Conservation (phyloP, 1,140 invertebrate genomes). For the Meteorus sp. region DNA sequence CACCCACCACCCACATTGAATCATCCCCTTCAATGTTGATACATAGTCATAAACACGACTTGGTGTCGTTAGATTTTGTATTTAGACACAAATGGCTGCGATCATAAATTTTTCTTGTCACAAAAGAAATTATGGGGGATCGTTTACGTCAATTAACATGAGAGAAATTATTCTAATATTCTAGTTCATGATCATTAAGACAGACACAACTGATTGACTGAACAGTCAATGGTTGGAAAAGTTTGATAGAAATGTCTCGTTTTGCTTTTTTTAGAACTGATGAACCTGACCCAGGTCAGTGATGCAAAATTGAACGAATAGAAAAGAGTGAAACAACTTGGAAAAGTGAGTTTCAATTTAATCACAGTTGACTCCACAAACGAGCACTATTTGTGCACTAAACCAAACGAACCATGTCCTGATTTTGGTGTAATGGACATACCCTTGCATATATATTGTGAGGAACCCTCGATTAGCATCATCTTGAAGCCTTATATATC, state of each 20-base stretch:
- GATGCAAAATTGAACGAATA: too few species aligned
- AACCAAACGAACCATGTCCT: conserved; percentile 48
- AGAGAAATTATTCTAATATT: too few species aligned
- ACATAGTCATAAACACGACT: conserved; percentile 45
- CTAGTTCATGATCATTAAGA: too few species aligned
- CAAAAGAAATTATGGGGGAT: neutral
- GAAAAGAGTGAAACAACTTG: too few species aligned
- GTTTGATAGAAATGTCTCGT: too few species aligned
- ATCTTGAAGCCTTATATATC: conserved; percentile 42
- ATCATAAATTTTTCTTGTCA: neutral
- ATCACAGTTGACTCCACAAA: too few species aligned
- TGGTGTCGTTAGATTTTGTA: conserved; percentile 23
- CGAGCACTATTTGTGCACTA: conserved; percentile 32
- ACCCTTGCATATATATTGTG: conserved; percentile 6
- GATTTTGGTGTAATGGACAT: conserved; percentile 22
- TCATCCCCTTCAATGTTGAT: conserved; percentile 1
- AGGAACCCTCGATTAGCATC: conserved; percentile 52
- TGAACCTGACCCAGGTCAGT: too few species aligned
- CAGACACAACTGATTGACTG: too few species aligned
- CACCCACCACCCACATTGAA: neutral
- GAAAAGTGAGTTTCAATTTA: too few species aligned
- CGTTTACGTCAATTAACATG: too few species aligned
- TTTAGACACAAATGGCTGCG: neutral
- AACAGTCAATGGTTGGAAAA: too few species aligned
- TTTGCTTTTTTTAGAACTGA: neutral